Conservation (phyloP, 2,113 vertebrate genomes). For the Taxidea taxus region DNA sequence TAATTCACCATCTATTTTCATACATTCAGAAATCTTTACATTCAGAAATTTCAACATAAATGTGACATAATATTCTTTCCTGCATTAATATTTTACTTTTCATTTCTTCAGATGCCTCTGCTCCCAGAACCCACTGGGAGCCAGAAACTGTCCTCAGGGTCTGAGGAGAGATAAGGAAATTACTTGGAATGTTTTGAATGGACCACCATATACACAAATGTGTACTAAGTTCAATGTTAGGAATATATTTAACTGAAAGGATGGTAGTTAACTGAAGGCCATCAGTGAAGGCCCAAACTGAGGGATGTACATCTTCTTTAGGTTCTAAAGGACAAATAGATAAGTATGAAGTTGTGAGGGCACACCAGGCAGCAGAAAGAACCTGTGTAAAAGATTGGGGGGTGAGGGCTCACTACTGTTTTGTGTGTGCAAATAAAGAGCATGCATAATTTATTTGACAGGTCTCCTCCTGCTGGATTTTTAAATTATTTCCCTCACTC, state of each 20-base stretch:
- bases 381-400: background rate
- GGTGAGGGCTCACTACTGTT: background rate
- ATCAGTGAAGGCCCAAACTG: background rate
- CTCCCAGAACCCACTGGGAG: background rate
- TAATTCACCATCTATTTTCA: background rate
- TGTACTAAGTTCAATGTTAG: background rate
- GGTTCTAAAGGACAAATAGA: background rate
- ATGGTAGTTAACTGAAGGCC: background rate
- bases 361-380: no score
- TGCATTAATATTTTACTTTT: background rate
- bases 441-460: background rate
- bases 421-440: background rate
- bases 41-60: background rate
- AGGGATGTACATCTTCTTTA: background rate
- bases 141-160: background rate
- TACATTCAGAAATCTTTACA: background rate
- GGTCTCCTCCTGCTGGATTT: no score
- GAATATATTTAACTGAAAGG: background rate
- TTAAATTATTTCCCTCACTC: background rate
- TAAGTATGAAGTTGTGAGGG: no score
- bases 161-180: background rate
- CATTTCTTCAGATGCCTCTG: background rate
- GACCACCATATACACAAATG: background rate
- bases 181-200: background rate
- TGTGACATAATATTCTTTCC: background rate